Conservation (phyloP, 92 coral and sea anemone genomes). For the Epizoanthus illoricatus region DNA sequence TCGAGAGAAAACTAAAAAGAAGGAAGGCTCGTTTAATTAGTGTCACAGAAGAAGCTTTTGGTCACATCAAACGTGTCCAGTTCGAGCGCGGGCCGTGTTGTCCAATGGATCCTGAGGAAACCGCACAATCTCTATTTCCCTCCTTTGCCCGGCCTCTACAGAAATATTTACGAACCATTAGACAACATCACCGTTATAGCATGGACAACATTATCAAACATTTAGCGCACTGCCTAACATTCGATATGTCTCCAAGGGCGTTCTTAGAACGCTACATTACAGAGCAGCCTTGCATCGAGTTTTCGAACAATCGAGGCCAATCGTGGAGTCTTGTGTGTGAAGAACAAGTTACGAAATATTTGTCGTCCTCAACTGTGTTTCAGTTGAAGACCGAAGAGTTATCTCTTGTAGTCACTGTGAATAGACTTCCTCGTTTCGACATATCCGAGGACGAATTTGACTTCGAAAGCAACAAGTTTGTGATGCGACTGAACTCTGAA, state of each 20-base stretch:
- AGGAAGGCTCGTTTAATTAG: constrained; percentile 83
- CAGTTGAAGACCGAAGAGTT: constrained; percentile 86
- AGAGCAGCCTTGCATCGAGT: constrained; percentile 95
- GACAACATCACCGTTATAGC: constrained; percentile 95
- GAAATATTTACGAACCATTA: constrained; percentile 91
- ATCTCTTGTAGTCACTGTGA: constrained; percentile 81
- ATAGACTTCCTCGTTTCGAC: constrained; percentile 78
- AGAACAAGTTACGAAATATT: constrained; percentile 87
- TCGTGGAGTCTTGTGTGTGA: constrained; percentile 96
- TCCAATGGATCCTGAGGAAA: constrained; percentile 98
- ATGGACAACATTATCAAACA: constrained; percentile 98
- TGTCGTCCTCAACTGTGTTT: constrained; percentile 93
- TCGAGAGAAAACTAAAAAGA: constrained; percentile 78
- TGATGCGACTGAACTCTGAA: constrained; percentile 89
- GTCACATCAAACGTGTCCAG: constrained; percentile 88
- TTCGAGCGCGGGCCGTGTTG: constrained; percentile 94
- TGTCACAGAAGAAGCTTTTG: constrained; percentile 94
- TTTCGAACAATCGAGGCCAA: constrained; percentile 66
- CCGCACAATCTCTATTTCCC: constrained; percentile 98
- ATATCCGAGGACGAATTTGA: constrained; percentile 92
- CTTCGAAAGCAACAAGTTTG: constrained; percentile 96
- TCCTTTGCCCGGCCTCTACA: constrained; percentile 97
- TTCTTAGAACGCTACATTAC: constrained; percentile 87
- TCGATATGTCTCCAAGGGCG: constrained; percentile 97
- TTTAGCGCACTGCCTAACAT: constrained; percentile 94